Base-by-base conservation (phyloP, 2,888 invertebrate genomes). In the Drosophila flavopinicola region DNA sequence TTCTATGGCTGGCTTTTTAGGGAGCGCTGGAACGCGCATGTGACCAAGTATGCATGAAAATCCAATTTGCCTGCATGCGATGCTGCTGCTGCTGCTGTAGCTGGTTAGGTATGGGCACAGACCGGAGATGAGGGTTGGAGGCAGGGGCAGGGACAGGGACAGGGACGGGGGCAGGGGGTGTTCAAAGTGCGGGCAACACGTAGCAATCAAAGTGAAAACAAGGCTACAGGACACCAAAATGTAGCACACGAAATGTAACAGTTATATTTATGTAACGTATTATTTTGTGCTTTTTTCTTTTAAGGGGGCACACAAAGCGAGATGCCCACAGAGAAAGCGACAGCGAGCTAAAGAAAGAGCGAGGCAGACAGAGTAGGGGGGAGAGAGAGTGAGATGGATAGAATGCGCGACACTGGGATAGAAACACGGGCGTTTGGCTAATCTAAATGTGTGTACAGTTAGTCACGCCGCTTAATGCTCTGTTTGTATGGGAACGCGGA, bases 21-120 rank as follows among this genome's bases (percentile, higher is more conserved):
- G 61, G 44, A 52, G 52, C 74, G 41, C 44, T 39, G 44, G 38
- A 33, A 69, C 59, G 70, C 66, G 84, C 80, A 80, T 84, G 84
- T 79, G 77, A 69, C 86, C 80, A 80, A 80, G 86, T 80, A 84
- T 86, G 80, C 80, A 80, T 80, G 80, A 80, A 80, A 80, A 80
- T 85, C 86, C 80, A 86, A 80, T 80, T 80, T 80, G 76, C 67
- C 80, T 80, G 73, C 72, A 78, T 75, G 67, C 69, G 57, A 69
- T 56, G 69, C 69, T 47, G 32, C 23, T 49, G 39, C 27, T 47
- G 42, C 11, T 37, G 20, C 30, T 38, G 20, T 41, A 23, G 13
- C n/a, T 15, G 13, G 35, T 17, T 15, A 9, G 6, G 33, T 32
- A 17, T 9, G 4, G 11, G 11, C 9, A 10, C 35, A 6, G 10